Base-by-base conservation (phyloP, 2,797 vertebrate species). In the Vipera ursinii region DNA sequence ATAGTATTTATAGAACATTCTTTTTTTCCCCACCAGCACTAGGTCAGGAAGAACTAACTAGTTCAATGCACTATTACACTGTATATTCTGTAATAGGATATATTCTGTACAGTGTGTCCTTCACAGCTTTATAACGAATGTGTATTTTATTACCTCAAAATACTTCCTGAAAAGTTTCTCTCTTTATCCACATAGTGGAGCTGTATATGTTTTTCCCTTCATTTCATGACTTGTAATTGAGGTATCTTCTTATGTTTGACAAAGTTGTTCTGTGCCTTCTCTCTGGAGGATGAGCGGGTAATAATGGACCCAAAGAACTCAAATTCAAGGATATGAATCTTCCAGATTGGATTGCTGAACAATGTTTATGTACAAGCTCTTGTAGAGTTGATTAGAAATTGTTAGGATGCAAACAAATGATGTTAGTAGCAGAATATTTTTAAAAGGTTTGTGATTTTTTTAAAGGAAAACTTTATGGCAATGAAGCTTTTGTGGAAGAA, bases 391-490 rank as follows among this genome's bases (percentile, higher is more conserved):
- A 48, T 88, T 59, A 57, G 24, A 59, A 91, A 59, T 2, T 15
- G 6, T 32, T 65, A 65, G 48, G 28, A 55, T 0, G 17, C 22
- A 82, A 48, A 24, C 7, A 28, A 44, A 63, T 8, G 28, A 44
- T 82, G 24, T 78, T 91, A 57, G 7, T 59, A 53, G 63, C 90
- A 94, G 51, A 90, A 82, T 8, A 82, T 22, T 44, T 28, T 48
- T 15, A 5, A 10, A 63, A 69, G 91, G 95, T 88, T 89, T 69
- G 96, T 88, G 65, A n/a, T 6, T 26, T 26, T 96, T 93, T 95
- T 94, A 92, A 92, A 98, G 98, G 94, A 78, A 98, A 97, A 87
- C 97, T 98, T 89, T 98, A 98, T 89, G 97, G 97, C 20, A 96
- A 97, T 92, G 96, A 97, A 92, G 91, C 85, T n/a, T 98, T 97